These are phyloP conservation scores for Phyllotreta cruciferae DNA, from an alignment of 2,888 invertebrate species.

Conservation along the genomic window DNA sequence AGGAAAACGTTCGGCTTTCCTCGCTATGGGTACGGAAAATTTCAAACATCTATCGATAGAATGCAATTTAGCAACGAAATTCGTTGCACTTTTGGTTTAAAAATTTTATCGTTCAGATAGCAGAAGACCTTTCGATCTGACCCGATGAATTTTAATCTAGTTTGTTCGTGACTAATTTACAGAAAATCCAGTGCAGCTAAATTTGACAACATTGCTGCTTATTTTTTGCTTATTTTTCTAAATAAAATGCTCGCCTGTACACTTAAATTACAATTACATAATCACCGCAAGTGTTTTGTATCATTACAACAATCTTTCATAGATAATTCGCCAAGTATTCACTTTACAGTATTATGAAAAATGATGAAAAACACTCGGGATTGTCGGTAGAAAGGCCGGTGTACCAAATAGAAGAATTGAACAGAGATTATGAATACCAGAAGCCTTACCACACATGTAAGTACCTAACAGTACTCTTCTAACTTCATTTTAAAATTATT, in stretches of 20 bases:
- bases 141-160: conserved; percentile 4
- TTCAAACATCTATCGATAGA: no score
- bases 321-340: background rate
- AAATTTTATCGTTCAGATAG: background rate
- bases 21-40: conserved; percentile 18
- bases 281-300: no score
- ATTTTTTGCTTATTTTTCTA: no score
- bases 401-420: conserved; percentile 72
- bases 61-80: background rate
- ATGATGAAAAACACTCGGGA: conserved; percentile 43
- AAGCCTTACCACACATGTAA: conserved; percentile 62
- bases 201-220: no score
- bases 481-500: background rate
- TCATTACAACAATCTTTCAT: background rate
- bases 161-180: no score
- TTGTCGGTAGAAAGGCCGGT: conserved; percentile 67
- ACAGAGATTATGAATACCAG: conserved; percentile 69
- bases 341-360: conserved; percentile 50
- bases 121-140: conserved; percentile 1
- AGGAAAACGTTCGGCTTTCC: conserved; percentile 26
- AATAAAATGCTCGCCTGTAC: background rate
- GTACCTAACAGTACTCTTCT: conserved; percentile 40
- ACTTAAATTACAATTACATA: background rate
- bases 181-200: no score
- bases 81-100: background rate